Evolutionary conservation across 64 coral and sea anemone species (phyloP).

Genomic region (Porites australiensis): DNA sequence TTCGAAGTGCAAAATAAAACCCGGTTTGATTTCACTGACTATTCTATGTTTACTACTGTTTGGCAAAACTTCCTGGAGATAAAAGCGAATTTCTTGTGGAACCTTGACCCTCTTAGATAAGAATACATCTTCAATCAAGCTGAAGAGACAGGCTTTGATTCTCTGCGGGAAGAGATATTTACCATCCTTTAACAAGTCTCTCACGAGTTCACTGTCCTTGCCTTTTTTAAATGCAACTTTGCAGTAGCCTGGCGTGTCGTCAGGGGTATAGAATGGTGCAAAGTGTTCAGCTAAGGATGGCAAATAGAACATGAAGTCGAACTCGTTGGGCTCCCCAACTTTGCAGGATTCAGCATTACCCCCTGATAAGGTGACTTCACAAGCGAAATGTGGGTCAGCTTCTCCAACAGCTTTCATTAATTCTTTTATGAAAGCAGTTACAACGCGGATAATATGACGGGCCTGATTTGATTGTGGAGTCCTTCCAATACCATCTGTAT

Average conservation of each 20-base stretch:
- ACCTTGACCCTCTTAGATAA: constrained; percentile 25
- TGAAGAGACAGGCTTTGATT: constrained; percentile 52
- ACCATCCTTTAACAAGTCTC: constrained; percentile 41
- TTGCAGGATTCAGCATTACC: constrained; percentile 50
- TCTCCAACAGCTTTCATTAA: constrained; percentile 38
- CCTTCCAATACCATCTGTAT: constrained; percentile 32
- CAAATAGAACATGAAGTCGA: constrained; percentile 60
- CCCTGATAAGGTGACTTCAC: constrained; percentile 31
- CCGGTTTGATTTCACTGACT: constrained; percentile 57
- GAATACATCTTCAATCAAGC: constrained; percentile 51
- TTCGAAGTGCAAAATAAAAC: constrained; percentile 44
- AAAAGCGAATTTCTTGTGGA: constrained; percentile 29
- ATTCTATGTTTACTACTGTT: constrained; percentile 51
- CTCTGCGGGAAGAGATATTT: constrained; percentile 37
- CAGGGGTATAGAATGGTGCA: background rate
- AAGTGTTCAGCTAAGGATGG: constrained; percentile 40
- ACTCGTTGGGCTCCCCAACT: constrained; percentile 42
- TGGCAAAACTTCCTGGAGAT: constrained; percentile 29
- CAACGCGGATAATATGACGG: constrained; percentile 1
- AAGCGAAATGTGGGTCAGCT: constrained; percentile 24
- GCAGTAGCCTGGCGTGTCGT: constrained; percentile 33
- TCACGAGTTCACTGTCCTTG: background rate
- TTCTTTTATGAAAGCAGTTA: constrained; percentile 32
- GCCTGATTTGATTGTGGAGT: constrained; percentile 21
- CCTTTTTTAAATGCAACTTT: constrained; percentile 23